phyloP scores from a whole-genome alignment of 1,140 invertebrate genomes.

The Polypedilum pembai region DNA sequence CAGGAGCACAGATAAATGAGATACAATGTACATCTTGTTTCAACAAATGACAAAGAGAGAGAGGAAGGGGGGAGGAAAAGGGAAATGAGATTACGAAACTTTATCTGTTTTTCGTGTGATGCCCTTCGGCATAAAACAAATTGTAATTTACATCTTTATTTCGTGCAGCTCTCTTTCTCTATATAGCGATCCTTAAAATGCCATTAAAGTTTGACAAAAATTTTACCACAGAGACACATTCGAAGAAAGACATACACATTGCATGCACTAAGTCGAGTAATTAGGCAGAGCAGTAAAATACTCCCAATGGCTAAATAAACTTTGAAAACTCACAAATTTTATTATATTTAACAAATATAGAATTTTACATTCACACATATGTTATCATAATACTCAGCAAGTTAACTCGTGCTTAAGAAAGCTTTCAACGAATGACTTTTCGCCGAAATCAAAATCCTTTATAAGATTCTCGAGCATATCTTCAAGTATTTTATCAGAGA shows the following conservation, averaged over 20 bases:
- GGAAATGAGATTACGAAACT: conserved; percentile 27
- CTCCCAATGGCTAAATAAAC: too few species aligned
- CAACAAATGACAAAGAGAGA: background rate
- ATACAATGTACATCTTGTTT: background rate
- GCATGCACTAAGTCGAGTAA: too few species aligned
- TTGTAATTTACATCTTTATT: conserved; percentile 28
- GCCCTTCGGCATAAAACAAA: conserved; percentile 24
- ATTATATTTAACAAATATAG: too few species aligned
- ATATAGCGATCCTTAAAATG: conserved; percentile 22
- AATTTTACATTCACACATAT: too few species aligned
- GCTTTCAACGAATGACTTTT: background rate
- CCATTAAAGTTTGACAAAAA: conserved; percentile 25
- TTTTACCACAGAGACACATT: conserved; percentile 26
- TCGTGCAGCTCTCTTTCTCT: background rate
- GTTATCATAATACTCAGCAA: background rate
- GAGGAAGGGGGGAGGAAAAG: background rate
- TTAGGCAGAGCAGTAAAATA: too few species aligned
- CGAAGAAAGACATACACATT: too few species aligned
- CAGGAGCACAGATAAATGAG: background rate
- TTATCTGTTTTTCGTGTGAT: conserved; percentile 15
- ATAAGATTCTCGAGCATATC: background rate
- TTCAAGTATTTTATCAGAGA: background rate
- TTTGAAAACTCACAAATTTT: too few species aligned
- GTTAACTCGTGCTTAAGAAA: background rate
- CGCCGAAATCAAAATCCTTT: background rate